phyloP scores from a whole-genome alignment of 2,888 invertebrate species.

The Hirtodrosophila alboralis region DNA sequence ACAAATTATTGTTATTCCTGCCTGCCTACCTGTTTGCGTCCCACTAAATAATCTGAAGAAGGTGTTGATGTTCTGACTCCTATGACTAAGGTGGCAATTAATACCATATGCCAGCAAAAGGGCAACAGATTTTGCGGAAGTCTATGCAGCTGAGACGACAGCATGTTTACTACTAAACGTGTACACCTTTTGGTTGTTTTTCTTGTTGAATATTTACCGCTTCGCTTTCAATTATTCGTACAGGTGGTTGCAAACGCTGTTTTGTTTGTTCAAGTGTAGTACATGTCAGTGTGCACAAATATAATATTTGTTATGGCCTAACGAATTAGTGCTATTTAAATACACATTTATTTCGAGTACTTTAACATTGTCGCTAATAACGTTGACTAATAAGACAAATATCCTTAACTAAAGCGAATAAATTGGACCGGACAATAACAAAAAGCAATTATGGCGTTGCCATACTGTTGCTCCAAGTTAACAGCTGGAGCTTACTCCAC shows the following conservation, averaged over 20 bases:
- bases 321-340: slow-evolving; percentile 11
- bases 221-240: slow-evolving; percentile 23
- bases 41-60: slow-evolving; percentile 44
- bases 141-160: slow-evolving; percentile 18
- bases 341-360: slow-evolving; percentile 40
- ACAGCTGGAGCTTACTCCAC: not conserved
- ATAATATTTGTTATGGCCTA: not conserved
- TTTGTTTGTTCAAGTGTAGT: slow-evolving; percentile 2
- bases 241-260: slow-evolving; percentile 58
- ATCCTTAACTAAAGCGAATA: too few species aligned
- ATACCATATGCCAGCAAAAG: slow-evolving; percentile 51
- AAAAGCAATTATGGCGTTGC: slow-evolving; percentile 37
- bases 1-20: slow-evolving; percentile 4
- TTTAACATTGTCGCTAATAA: slow-evolving; percentile 17
- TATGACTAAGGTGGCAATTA: slow-evolving; percentile 39
- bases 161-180: slow-evolving; percentile 43
- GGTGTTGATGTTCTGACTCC: slow-evolving; percentile 12
- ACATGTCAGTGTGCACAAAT: slow-evolving; percentile 1
- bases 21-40: slow-evolving; percentile 60
- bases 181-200: slow-evolving; percentile 10
- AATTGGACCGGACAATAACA: slow-evolving; percentile 4
- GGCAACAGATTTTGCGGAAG: slow-evolving; percentile 46
- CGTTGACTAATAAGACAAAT: slow-evolving; percentile 16
- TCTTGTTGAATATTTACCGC: not conserved
- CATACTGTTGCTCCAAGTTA: slow-evolving; percentile 5